phyloP scores from a whole-genome alignment of 1,140 invertebrate genomes.

The Ylistrum balloti region DNA sequence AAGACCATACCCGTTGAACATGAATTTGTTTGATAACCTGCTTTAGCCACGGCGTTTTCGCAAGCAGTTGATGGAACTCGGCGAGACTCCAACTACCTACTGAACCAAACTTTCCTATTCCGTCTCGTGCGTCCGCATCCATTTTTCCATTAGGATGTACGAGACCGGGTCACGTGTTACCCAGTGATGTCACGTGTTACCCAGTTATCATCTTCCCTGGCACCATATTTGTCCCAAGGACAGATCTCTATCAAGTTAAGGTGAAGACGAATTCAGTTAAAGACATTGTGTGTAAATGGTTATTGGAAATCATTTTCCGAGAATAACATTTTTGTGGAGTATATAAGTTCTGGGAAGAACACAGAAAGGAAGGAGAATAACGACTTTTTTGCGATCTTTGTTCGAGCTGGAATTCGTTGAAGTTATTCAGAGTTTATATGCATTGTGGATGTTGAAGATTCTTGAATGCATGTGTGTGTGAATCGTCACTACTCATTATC shows the following conservation, averaged over 20 bases:
- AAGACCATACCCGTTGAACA: constrained; percentile 30
- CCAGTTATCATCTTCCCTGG: constrained; percentile 31
- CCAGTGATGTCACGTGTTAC: constrained; percentile 25
- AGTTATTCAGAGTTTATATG: constrained; percentile 28
- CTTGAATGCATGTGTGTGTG: constrained; percentile 37
- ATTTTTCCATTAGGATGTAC: constrained; percentile 35
- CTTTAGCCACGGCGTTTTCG: constrained; percentile 25
- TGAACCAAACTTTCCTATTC: constrained; percentile 31
- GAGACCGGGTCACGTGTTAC: constrained; percentile 36
- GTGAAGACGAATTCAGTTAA: neutral
- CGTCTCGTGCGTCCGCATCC: constrained; percentile 21
- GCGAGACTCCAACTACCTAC: constrained; percentile 23
- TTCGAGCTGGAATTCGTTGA: constrained; percentile 29
- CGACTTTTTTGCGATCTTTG: constrained; percentile 24
- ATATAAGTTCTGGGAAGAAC: constrained; percentile 32
- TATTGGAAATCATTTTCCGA: neutral
- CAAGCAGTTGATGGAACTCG: constrained; percentile 30
- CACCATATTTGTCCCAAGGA: constrained; percentile 11
- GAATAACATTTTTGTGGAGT: constrained; percentile 14
- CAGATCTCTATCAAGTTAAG: constrained; percentile 2
- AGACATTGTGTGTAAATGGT: constrained; percentile 19
- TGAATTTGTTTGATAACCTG: constrained; percentile 38
- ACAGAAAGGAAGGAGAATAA: neutral
- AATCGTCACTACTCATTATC: neutral
- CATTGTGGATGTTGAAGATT: constrained; percentile 15